Base-by-base conservation (phyloP, 2,797 vertebrate genomes). In the Muscicapa striata region DNA sequence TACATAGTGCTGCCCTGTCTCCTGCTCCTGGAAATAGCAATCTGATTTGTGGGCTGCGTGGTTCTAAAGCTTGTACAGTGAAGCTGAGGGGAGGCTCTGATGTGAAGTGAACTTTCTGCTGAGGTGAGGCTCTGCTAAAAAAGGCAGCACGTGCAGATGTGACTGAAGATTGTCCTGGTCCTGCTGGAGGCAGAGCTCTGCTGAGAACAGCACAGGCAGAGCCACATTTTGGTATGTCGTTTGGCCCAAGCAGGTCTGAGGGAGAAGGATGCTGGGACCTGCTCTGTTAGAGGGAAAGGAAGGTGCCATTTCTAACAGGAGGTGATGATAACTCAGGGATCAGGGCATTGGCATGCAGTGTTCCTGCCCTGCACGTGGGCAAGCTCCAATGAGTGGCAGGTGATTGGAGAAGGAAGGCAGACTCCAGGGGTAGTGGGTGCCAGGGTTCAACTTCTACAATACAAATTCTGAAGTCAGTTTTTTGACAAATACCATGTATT, bases 201-300 rank as follows among this genome's bases (percentile, higher is more conserved):
- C 49, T 5, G 9, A 16, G 64, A 83, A 0, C 59, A 59, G 51
- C 43, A 3, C 4, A 11, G 34, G 18, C 32, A 57, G 34, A 61
- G 68, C 51, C 41, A 2, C 0, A 0, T 69, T 41, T 63, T 30
- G 9, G 8, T 36, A 43, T 0, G 0, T 70, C 54, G 73, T 83
- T 54, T 21, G 40, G 22, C 34, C 13, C 29, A 20, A 63, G 30
- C 1, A 0, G 13, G 30, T 20, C 13, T n/a, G 67, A 78, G 63
- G n/a, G 40, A 75, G 13, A 18, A 75, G 38, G 30, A 8, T 7
- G 3, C 24, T 23, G 34, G 30, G 36, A n/a, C 22, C 7, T 5
- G 21, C 51, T 87, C 48, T 70, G 18, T 41, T 15, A n/a, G n/a
- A 84, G 51, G 34, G 48, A 77, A 45, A 64, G 68, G 16, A 41